These are phyloP conservation scores for Phortica variegata DNA, from an alignment of 1,140 invertebrate species.

Conservation along the genomic window DNA sequence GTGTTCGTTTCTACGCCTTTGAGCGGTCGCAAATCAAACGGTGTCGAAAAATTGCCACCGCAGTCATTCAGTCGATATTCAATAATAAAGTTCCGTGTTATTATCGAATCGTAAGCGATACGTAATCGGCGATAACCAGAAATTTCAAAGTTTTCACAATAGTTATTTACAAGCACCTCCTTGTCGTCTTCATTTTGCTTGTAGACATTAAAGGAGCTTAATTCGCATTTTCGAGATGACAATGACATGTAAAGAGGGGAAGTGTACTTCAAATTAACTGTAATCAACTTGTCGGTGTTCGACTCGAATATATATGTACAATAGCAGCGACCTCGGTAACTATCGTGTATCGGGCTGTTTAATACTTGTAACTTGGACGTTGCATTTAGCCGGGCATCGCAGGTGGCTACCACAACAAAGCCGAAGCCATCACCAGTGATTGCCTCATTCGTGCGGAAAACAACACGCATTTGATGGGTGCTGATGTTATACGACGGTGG, in stretches of 20 bases:
- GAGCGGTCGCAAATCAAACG: slow-evolving; percentile 53
- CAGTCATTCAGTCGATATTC: slow-evolving; percentile 59
- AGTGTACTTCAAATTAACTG: slow-evolving; percentile 1
- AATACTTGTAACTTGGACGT: slow-evolving; percentile 57
- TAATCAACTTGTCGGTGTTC: slow-evolving; percentile 8
- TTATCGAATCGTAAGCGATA: slow-evolving; percentile 31
- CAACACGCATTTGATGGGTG: slow-evolving; percentile 65
- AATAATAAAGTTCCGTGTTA: slow-evolving; percentile 58
- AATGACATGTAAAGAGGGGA: not conserved
- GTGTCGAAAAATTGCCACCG: slow-evolving; percentile 59
- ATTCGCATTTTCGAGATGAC: slow-evolving; percentile 6
- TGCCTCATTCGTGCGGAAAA: slow-evolving; percentile 69
- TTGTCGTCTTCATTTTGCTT: not conserved
- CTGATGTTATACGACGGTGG: slow-evolving; percentile 65
- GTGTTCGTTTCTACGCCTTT: slow-evolving; percentile 3
- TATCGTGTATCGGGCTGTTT: not conserved
- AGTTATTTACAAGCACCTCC: slow-evolving; percentile 4
- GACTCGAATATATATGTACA: slow-evolving; percentile 23
- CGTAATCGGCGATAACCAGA: slow-evolving; percentile 18
- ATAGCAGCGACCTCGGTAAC: not conserved
- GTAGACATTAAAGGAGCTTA: slow-evolving; percentile 16
- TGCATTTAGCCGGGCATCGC: slow-evolving; percentile 68
- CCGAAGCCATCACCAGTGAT: slow-evolving; percentile 72
- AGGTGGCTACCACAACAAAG: slow-evolving; percentile 62
- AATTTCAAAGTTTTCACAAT: slow-evolving; percentile 36